These are phyloP conservation scores for Calyptommatus sinebrachiatus DNA, from an alignment of 2,113 vertebrate genomes.

Conservation along the genomic window DNA sequence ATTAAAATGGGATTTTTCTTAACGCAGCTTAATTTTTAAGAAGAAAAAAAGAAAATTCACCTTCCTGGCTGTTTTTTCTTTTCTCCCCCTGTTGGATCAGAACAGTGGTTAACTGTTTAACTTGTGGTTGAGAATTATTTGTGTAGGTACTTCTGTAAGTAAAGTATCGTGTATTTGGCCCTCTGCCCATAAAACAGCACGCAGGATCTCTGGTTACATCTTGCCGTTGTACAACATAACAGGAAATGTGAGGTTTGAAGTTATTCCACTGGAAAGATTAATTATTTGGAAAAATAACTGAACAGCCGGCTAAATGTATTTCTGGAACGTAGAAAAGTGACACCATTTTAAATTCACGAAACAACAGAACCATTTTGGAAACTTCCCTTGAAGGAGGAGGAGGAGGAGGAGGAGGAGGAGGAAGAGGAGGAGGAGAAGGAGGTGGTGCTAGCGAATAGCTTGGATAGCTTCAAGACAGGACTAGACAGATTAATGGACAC, in stretches of 20 bases:
- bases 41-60: conserved; percentile 15
- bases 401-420: no score
- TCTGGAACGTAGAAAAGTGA: conserved; percentile 68
- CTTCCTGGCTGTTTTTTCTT: conserved; percentile 56
- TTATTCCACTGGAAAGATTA: conserved; percentile 78
- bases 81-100: conserved; percentile 27
- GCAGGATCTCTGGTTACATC: conserved; percentile 73
- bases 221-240: conserved; percentile 75
- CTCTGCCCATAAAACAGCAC: conserved; percentile 59
- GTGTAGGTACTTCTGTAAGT: conserved; percentile 71
- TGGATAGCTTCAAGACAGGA: no score
- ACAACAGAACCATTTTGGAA: conserved; percentile 34
- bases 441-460: no score
- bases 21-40: conserved; percentile 1
- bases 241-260: conserved; percentile 74
- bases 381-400: conserved; percentile 14
- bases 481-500: no score
- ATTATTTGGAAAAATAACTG: conserved; percentile 76
- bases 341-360: conserved; percentile 56
- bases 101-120: conserved; percentile 73
- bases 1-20: conserved; percentile 31
- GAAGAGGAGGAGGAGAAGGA: no score
- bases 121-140: conserved; percentile 70
- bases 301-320: conserved; percentile 59
- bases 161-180: conserved; percentile 70